These are phyloP conservation scores for Drosophila bipectinata DNA, from an alignment of 1,140 invertebrate species.

Conservation along the genomic window DNA sequence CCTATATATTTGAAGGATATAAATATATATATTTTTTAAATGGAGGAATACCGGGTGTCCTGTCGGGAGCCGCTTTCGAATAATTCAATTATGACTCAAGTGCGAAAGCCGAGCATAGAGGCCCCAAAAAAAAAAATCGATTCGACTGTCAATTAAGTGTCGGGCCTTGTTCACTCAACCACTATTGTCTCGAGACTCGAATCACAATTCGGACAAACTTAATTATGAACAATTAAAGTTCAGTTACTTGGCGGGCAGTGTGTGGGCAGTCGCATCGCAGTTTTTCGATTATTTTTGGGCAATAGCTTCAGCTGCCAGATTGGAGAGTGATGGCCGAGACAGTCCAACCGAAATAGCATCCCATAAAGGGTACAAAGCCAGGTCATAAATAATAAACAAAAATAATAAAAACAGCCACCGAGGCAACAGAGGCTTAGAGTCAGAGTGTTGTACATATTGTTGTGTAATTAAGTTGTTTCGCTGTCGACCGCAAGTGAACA, in stretches of 20 bases:
- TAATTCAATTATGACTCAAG: slow-evolving; percentile 70
- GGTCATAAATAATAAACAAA: slow-evolving; percentile 44
- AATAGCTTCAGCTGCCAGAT: slow-evolving; percentile 26
- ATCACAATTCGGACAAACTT: slow-evolving; percentile 70
- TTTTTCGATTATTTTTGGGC: slow-evolving; percentile 53
- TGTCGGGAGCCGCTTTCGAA: slow-evolving; percentile 39
- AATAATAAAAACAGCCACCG: slow-evolving; percentile 11
- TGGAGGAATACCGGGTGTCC: slow-evolving; percentile 45
- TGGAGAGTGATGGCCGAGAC: slow-evolving; percentile 18
- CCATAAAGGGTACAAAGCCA: slow-evolving; percentile 21
- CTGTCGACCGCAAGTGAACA: slow-evolving; percentile 57
- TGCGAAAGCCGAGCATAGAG: slow-evolving; percentile 61
- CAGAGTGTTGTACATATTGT: slow-evolving; percentile 29
- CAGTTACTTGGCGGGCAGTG: slow-evolving; percentile 60
- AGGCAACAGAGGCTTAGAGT: no score
- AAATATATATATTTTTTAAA: background rate
- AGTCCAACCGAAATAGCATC: background rate
- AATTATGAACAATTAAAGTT: slow-evolving; percentile 80
- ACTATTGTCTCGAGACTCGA: slow-evolving; percentile 48
- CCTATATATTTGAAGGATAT: background rate
- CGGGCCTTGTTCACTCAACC: slow-evolving; percentile 67
- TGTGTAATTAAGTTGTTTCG: slow-evolving; percentile 80
- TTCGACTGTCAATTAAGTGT: slow-evolving; percentile 70
- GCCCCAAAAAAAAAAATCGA: slow-evolving; percentile 6
- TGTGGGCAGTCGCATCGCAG: slow-evolving; percentile 30